Evolutionary conservation across 53 echinoderm and acorn worm species (phyloP), one percentile per base, ranked within the genome.

Genomic region (Patiria pectinifera): DNA sequence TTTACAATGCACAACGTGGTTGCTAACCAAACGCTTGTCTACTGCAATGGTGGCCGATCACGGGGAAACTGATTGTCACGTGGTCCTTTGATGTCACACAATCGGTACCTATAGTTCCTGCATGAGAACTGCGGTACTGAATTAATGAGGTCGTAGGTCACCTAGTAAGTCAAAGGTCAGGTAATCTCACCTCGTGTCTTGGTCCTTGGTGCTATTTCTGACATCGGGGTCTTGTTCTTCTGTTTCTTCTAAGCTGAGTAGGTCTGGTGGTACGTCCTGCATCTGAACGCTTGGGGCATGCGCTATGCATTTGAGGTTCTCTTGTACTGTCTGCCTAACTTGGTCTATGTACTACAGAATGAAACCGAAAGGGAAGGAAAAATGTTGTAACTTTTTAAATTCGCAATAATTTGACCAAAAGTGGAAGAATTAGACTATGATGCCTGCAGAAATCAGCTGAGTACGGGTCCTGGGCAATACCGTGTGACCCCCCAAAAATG

Each of bases 201-300:
- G 96, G n/a, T 97, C 97, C 85, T 95, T 96, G 62, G 93, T 92
- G 43, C 86, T 95, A 90, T 93, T 97, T 63, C 97, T 93, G 59
- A 93, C 89, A 71, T 99, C 99, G 10, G 99, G 97, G 70, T 99
- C 97, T 24, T 94, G 94, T 91, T 99, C 99, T 11, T 97, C 97
- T 59, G 91, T 91, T 59, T 89, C 95, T 78, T 98, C 97, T 69
- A 99, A 75, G 92, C 96, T 97, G 25, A 97, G 92, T 6, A 97
- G 60, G 82, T 97, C 97, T 48, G 97, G 94, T 8, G 99, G 99
- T 58, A 99, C 97, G 63, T 99, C 95, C 61, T 99, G 99, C 99
- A 99, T 99, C 90, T 99, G 99, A 16, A 99, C 99, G 84, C 99
- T 99, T 14, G 99, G 99, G 3, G 99, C 99, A 61, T 97, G 97